phyloP scores from a whole-genome alignment of 1,140 invertebrate genomes.

The Pinna nobilis region DNA sequence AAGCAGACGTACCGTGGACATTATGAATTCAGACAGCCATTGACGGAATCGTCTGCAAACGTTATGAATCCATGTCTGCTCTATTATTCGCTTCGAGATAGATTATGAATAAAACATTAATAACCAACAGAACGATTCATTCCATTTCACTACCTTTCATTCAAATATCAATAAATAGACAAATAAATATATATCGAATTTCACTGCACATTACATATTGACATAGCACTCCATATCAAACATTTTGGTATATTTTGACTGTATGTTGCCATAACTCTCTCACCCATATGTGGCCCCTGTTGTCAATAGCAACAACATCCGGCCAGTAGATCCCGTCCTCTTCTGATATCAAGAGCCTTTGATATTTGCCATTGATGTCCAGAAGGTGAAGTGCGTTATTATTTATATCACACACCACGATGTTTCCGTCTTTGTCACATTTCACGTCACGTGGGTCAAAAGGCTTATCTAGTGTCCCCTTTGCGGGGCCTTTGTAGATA shows the following conservation, averaged over 20 bases:
- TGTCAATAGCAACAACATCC: slow-evolving; percentile 46
- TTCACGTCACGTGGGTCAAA: slow-evolving; percentile 50
- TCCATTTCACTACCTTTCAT: too few species aligned
- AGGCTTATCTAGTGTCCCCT: slow-evolving; percentile 27
- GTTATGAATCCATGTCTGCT: too few species aligned
- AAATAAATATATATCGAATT: too few species aligned
- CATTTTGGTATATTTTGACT: slow-evolving; percentile 35
- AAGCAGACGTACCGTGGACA: too few species aligned
- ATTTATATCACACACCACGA: slow-evolving; percentile 56
- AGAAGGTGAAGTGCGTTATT: slow-evolving; percentile 57
- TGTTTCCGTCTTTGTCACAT: slow-evolving; percentile 54
- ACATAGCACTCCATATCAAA: too few species aligned
- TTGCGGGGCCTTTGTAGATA: slow-evolving; percentile 36
- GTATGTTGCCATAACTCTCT: slow-evolving; percentile 44
- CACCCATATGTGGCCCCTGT: slow-evolving; percentile 45
- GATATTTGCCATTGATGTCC: slow-evolving; percentile 50
- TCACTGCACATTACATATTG: too few species aligned
- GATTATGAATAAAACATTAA: too few species aligned
- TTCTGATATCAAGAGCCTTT: slow-evolving; percentile 42
- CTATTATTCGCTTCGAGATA: too few species aligned
- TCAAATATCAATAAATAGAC: too few species aligned
- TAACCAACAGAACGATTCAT: too few species aligned
- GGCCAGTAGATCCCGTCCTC: slow-evolving; percentile 55
- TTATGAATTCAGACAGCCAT: too few species aligned
- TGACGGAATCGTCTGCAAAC: too few species aligned